phyloP scores from a whole-genome alignment of 2,797 vertebrate species.

The Karalla daura region DNA sequence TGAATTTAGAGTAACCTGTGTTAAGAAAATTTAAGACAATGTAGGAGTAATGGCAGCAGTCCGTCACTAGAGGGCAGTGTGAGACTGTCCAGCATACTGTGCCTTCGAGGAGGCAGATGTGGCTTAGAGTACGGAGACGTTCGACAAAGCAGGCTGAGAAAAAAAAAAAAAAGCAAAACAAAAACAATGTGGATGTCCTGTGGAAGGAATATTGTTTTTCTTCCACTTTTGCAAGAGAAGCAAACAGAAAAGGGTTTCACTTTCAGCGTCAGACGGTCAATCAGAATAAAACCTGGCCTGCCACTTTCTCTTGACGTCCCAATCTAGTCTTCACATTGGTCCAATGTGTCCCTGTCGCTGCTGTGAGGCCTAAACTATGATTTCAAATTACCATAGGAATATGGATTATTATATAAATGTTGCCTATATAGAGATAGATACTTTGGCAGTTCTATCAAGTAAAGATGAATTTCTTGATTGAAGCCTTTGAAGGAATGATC shows the following conservation, averaged over 20 bases:
- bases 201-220: neutral
- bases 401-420: too few species aligned
- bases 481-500: too few species aligned
- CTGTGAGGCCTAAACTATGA: neutral
- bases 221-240: neutral
- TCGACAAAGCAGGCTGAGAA: too few species aligned
- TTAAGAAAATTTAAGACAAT: neutral
- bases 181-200: neutral
- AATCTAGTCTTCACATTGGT: neutral
- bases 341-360: neutral
- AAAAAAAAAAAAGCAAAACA: neutral
- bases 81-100: neutral
- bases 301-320: neutral
- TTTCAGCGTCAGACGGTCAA: neutral
- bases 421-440: neutral
- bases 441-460: neutral
- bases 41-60: constrained; percentile 15
- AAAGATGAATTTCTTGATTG: neutral
- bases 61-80: constrained; percentile 47
- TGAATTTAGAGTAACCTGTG: too few species aligned
- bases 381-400: too few species aligned
- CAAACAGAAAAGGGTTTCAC: neutral
- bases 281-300: neutral
- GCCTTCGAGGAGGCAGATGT: rapidly evolving
- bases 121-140: neutral